Percentiles rank a stretch among this genome's conserved stretches.
phyloP scores from a whole-genome alignment of 2,888 invertebrate genomes.

The Gymnoscelis rufifasciata region DNA sequence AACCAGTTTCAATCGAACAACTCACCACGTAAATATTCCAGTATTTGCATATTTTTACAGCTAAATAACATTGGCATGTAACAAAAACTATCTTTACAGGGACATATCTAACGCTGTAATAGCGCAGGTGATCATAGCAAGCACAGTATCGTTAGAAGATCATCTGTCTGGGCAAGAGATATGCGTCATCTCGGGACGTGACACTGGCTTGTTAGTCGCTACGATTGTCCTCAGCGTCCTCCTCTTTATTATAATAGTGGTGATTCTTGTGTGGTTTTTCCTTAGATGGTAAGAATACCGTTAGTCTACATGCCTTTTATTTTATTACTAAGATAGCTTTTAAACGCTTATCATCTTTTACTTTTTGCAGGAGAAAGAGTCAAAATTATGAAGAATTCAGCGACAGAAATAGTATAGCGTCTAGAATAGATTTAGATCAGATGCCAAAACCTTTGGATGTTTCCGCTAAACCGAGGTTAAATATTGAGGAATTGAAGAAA shows the following conservation, averaged over 20 bases:
- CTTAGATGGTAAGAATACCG: conserved; percentile 59
- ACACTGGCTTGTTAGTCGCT: conserved; percentile 58
- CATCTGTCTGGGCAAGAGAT: conserved; percentile 55
- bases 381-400: conserved; percentile 52
- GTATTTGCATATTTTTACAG: neutral
- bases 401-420: conserved; percentile 51
- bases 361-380: conserved; percentile 47
- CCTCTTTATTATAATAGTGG: conserved; percentile 55
- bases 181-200: conserved; percentile 46
- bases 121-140: conserved; percentile 44
- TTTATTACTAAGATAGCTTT: conserved; percentile 17
- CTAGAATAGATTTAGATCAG: conserved; percentile 41
- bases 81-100: conserved; percentile 42
- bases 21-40: conserved; percentile 47
- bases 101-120: conserved; percentile 51
- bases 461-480: conserved; percentile 45
- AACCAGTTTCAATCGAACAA: conserved; percentile 50
- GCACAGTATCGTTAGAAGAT: conserved; percentile 59
- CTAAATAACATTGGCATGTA: neutral
- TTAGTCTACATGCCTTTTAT: conserved; percentile 36
- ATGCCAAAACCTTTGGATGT: conserved; percentile 36
- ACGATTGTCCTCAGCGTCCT: conserved; percentile 63
- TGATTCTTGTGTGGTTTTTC: conserved; percentile 53
- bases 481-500: conserved; percentile 60
- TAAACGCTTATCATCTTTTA: conserved; percentile 19